Evolutionary conservation across 2,888 invertebrate species (phyloP), one percentile per base, ranked within the genome.

Genomic region (Erannis defoliaria): DNA sequence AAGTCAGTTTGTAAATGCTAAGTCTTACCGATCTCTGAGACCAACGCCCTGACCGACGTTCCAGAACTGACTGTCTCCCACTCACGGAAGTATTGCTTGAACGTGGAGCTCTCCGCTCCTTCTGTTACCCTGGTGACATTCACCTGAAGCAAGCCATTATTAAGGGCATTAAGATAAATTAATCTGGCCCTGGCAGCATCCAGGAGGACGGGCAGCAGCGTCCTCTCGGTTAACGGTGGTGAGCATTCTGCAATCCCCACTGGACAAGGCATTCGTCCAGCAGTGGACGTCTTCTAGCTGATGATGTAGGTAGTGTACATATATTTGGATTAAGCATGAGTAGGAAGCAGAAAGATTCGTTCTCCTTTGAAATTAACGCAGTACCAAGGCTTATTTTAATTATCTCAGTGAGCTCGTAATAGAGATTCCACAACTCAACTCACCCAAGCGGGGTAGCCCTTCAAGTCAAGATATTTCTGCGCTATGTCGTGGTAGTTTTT

Each of bases 11-110:
- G n/a, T n/a, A 29, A 29, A 8, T n/a, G 1, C n/a, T 16, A 37
- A 31, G 3, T 1, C 76, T 70, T 55, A 90, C 90, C 90, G 16
- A 75, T 72, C 1, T 89, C 88, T 0, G 86, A 67, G 2, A 84
- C 68, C 1, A 76, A 71, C 0, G 71, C 70, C 38, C 64, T 76
- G 37, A 68, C 94, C 16, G 94, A 93, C 43, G 66, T 45, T 14
- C 0, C 68, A 42, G 2, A 31, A 0, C 71, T 38, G 3, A 73
- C 78, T 43, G 94, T 94, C 64, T 95, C 94, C 97, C 98, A 98
- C 29, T 94, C 94, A 62, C 95, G 94, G 93, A 98, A 98, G 92
- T 97, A 98, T 76, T 98, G 97, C 74, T 96, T 97, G 90, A 98
- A 98, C 12, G 96, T 94, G 5, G 96, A 94, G 12, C 97, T 95